A percentile compares a stretch with the other conserved stretches of the same genome.
phyloP scores from a whole-genome alignment of 2,113 vertebrate genomes.

The Microcebus tavaratra region DNA sequence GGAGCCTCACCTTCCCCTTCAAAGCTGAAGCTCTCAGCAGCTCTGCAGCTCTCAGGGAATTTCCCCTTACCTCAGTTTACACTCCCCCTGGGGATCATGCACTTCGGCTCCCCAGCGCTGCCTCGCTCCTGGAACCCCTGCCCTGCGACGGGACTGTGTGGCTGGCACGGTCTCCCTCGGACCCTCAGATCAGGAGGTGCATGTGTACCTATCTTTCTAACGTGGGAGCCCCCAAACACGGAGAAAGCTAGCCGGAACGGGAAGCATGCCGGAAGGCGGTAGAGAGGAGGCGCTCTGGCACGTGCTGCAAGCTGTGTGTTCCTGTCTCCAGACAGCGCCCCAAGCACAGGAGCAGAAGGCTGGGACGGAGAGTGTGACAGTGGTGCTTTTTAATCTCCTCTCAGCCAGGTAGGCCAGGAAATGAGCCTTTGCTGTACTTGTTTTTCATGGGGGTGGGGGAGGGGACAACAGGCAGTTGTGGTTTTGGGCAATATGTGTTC shows the following conservation, averaged over 20 bases:
- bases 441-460: background rate
- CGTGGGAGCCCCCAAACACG: background rate
- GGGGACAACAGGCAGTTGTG: background rate
- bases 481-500: background rate
- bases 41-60: background rate
- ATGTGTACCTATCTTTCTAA: background rate
- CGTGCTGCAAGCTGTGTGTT: too few species aligned
- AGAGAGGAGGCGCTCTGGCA: background rate
- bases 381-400: background rate
- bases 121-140: background rate
- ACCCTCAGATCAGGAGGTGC: background rate
- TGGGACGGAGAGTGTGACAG: background rate
- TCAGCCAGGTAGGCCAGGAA: background rate
- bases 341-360: background rate
- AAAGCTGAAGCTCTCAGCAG: background rate
- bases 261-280: background rate
- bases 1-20: background rate
- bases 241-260: background rate
- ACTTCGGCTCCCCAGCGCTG: background rate
- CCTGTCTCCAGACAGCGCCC: rapidly evolving
- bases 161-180: background rate
- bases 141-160: background rate
- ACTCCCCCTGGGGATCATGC: background rate
- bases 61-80: background rate
- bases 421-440: background rate